phyloP scores from a whole-genome alignment of 2,113 vertebrate genomes.

The Crotalus tigris region DNA sequence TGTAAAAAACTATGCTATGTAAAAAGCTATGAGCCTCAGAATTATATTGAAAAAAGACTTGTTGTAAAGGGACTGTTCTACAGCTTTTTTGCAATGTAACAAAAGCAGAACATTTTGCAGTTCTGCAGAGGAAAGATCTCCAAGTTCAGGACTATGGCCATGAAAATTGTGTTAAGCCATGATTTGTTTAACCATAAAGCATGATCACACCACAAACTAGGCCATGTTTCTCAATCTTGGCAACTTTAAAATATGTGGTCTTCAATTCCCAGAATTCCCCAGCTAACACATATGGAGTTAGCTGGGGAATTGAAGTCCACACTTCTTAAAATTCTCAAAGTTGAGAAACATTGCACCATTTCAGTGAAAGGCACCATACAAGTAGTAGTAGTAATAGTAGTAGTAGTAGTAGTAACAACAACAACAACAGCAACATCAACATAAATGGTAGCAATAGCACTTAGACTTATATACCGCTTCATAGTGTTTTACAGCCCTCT shows the following conservation, averaged over 20 bases:
- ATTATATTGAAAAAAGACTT: not conserved
- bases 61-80: not conserved
- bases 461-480: not conserved
- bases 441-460: not conserved
- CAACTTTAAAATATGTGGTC: not conserved
- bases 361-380: not conserved
- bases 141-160: not conserved
- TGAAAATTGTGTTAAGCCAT: not conserved
- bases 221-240: not conserved
- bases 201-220: not conserved
- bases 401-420: too few species aligned
- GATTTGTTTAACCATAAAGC: not conserved
- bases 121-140: not conserved
- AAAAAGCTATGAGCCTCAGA: not conserved
- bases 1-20: not conserved
- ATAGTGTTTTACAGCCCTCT: not conserved
- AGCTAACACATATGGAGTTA: not conserved
- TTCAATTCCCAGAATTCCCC: not conserved
- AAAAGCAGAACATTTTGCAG: not conserved
- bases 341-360: not conserved
- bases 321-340: not conserved
- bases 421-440: not conserved
- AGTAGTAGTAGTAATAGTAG: not conserved
- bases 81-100: not conserved
- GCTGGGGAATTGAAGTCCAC: not conserved